Evolutionary conservation across 1,140 invertebrate species (phyloP), one percentile per base, ranked within the genome.

Genomic region (Thaumetopoea pityocampa): DNA sequence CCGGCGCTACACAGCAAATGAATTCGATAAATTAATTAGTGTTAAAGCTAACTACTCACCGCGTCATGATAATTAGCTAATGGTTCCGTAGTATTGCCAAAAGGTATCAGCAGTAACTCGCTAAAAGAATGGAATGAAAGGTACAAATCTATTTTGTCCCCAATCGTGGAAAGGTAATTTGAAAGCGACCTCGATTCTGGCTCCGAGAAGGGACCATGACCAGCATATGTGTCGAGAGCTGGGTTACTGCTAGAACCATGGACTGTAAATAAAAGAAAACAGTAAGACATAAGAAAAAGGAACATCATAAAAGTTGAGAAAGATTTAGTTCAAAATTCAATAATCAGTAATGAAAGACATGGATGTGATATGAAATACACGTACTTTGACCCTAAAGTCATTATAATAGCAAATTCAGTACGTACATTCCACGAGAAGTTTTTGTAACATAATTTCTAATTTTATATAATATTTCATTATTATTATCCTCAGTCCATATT

Each of bases 121-220:
- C 85, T 58, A 8, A 72, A 87, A 0, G 85, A 85, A 53, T 88
- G 87, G 34, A 90, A 79, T 2, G 87, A 86, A 37, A 90, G 54
- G 49, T 89, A 90, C 19, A 88, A 47, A 0, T 86, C 79, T 3
- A 87, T 84, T 8, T 50, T 28, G 10, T 82, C 68, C 0, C 63
- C 66, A 19, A 90, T 84, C 1, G 78, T 62, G 23, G 78, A 65
- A 2, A 92, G 73, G 26, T 87, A 90, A n/a, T 87, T 59, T n/a
- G 88, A 86, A 1, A 94, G 66, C 1, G 89, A 80, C 14, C 71
- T 68, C 0, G 91, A 90, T 76, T 96, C 94, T 0, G 86, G 78
- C 77, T 96, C 94, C 0, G 93, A 94, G 56, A 95, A 94, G 0
- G 92, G 81, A 23, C 80, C 64, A 0, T 85, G 67, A 0, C 94